Conservation (phyloP, 2,113 vertebrate species). For the Tylochromis polylepis region DNA sequence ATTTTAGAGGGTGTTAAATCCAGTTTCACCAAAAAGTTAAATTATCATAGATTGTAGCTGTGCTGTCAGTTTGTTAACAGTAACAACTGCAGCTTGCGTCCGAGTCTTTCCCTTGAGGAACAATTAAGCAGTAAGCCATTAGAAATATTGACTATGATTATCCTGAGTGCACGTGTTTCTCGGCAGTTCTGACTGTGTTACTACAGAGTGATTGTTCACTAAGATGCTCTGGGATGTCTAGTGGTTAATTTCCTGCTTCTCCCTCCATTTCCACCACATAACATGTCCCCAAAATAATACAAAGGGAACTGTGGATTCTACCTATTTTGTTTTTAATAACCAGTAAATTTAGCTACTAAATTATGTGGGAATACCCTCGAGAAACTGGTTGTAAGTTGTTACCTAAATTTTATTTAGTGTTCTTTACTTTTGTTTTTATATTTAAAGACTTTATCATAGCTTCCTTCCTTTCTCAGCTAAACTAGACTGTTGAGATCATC, state of each 20-base stretch:
- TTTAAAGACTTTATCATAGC: not conserved
- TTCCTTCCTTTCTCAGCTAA: not conserved
- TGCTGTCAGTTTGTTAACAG: not conserved
- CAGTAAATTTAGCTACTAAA: no score
- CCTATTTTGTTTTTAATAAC: not conserved
- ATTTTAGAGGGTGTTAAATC: not conserved
- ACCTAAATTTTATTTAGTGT: no score
- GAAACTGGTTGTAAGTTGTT: no score
- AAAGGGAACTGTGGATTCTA: not conserved
- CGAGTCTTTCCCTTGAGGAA: not conserved
- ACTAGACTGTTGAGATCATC: not conserved
- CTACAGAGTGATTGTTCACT: not conserved
- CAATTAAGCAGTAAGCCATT: not conserved
- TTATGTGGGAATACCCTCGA: no score
- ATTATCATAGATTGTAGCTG: not conserved
- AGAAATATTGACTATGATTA: not conserved
- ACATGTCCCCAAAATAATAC: not conserved
- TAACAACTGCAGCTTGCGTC: not conserved
- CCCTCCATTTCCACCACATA: not conserved
- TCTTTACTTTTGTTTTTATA: no score
- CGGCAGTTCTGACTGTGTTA: not conserved
- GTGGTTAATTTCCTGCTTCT: not conserved
- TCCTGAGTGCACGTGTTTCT: accelerated
- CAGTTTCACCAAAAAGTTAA: not conserved
- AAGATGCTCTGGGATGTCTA: not conserved